These are phyloP conservation scores for Martes martes DNA, from an alignment of 2,113 vertebrate species.

Conservation along the genomic window DNA sequence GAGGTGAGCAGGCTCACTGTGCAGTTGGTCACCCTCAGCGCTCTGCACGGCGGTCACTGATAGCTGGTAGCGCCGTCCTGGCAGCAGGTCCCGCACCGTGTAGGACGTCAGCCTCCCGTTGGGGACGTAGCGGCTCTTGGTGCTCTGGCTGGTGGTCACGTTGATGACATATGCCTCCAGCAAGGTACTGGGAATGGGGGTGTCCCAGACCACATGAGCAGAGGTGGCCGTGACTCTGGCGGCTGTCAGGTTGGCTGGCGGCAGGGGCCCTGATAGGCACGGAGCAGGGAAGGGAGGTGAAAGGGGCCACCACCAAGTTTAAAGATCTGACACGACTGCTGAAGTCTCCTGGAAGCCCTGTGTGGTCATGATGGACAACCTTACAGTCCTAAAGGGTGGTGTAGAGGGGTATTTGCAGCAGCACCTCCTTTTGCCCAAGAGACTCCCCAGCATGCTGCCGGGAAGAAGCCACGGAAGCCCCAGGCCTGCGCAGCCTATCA, in stretches of 20 bases:
- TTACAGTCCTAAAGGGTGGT: rapidly evolving
- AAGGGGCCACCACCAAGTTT: not conserved
- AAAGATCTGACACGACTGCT: rapidly evolving
- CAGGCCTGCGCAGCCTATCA: rapidly evolving
- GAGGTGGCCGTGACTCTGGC: slow-evolving; percentile 87
- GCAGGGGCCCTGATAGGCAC: slow-evolving; percentile 86
- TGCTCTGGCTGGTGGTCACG: slow-evolving; percentile 89
- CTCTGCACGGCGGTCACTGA: slow-evolving; percentile 88
- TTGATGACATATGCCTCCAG: slow-evolving; percentile 95
- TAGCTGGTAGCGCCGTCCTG: slow-evolving; percentile 89
- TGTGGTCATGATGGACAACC: rapidly evolving
- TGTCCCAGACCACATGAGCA: slow-evolving; percentile 89
- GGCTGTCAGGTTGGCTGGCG: slow-evolving; percentile 92
- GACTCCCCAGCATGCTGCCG: not conserved
- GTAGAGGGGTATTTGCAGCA: rapidly evolving
- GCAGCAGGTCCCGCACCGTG: slow-evolving; percentile 88
- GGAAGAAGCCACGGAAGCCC: not conserved
- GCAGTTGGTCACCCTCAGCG: slow-evolving; percentile 87
- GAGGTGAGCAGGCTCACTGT: slow-evolving; percentile 89
- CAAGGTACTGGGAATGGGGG: slow-evolving; percentile 63
- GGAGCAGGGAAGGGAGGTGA: not conserved
- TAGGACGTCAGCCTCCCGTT: slow-evolving; percentile 88
- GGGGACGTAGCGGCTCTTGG: slow-evolving; percentile 94
- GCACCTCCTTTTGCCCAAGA: not conserved
- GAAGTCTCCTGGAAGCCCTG: not conserved